These are phyloP conservation scores for Scolopax rusticola DNA, from an alignment of 2,797 vertebrate genomes.

Conservation along the genomic window DNA sequence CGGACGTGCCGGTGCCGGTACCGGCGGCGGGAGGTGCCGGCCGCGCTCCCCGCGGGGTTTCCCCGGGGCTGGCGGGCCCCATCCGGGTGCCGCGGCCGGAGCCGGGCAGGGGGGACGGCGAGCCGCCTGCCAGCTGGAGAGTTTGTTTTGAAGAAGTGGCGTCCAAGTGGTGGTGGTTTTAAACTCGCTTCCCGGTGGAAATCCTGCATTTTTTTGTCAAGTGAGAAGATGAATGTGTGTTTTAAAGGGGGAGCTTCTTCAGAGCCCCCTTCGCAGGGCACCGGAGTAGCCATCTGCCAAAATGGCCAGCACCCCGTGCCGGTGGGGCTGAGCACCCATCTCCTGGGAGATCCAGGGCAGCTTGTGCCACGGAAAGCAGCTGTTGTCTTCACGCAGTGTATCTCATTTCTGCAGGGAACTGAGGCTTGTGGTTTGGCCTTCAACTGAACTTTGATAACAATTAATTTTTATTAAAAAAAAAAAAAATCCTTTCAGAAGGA, in stretches of 20 bases:
- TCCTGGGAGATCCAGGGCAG: fast-evolving
- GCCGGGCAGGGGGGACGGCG: background rate
- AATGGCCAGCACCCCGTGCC: background rate
- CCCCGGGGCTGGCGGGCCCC: background rate
- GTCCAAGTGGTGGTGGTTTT: background rate
- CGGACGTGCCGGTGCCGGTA: background rate
- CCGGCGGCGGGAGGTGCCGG: background rate
- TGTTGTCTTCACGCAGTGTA: background rate
- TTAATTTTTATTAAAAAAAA: background rate
- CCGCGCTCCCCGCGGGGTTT: background rate
- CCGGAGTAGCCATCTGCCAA: background rate
- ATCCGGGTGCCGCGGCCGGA: background rate
- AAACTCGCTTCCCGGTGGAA: background rate
- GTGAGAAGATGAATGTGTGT: background rate
- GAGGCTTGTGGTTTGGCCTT: background rate
- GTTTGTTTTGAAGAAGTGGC: background rate
- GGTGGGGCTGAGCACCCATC: background rate
- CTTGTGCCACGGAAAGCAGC: background rate
- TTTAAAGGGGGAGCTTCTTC: background rate
- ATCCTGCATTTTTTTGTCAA: background rate
- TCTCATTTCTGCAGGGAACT: background rate
- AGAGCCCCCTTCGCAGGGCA: fast-evolving
- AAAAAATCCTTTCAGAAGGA: background rate
- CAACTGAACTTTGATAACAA: background rate
- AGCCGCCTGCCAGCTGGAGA: background rate